phyloP scores from a whole-genome alignment of 1,140 invertebrate genomes.

The Drosophila quadrilineata region DNA sequence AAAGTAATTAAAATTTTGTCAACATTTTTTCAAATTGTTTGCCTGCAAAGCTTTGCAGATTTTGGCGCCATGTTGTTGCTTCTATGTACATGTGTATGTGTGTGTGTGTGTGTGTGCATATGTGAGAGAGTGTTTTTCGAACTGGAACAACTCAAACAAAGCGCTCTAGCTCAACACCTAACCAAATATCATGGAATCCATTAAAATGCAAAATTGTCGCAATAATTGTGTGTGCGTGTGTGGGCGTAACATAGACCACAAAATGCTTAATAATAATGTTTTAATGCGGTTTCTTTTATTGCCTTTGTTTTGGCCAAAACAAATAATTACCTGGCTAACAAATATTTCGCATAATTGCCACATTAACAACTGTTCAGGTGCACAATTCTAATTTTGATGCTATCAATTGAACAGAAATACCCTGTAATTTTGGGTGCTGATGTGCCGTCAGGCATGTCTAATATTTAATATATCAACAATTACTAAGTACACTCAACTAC shows the following conservation, averaged over 20 bases:
- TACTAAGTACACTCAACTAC: neutral
- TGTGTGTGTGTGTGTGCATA: neutral
- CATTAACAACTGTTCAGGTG: constrained; percentile 23
- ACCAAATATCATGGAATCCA: constrained; percentile 37
- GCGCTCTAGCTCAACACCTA: constrained; percentile 10
- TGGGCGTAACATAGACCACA: constrained; percentile 10
- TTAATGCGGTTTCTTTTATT: neutral
- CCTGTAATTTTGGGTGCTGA: constrained; percentile 1
- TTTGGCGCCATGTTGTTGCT: constrained; percentile 18
- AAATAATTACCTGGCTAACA: constrained; percentile 29
- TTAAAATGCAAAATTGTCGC: constrained; percentile 38
- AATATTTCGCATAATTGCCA: constrained; percentile 19
- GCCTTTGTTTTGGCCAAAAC: neutral
- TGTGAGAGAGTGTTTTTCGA: too few relatives aligned
- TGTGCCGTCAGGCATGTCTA: too few relatives aligned
- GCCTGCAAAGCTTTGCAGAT: neutral
- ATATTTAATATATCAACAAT: too few relatives aligned
- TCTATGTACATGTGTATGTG: neutral
- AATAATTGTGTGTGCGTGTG: constrained; percentile 4
- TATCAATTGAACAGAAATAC: constrained; percentile 17
- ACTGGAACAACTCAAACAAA: constrained; percentile 15
- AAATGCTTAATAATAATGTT: constrained; percentile 63
- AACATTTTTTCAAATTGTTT: constrained; percentile 51
- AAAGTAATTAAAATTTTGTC: constrained; percentile 78
- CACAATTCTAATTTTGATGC: constrained; percentile 11